Percentiles rank a stretch among this genome's conserved stretches.
phyloP scores from a whole-genome alignment of 2,797 vertebrate genomes.

The Tiaroga cobitis region DNA sequence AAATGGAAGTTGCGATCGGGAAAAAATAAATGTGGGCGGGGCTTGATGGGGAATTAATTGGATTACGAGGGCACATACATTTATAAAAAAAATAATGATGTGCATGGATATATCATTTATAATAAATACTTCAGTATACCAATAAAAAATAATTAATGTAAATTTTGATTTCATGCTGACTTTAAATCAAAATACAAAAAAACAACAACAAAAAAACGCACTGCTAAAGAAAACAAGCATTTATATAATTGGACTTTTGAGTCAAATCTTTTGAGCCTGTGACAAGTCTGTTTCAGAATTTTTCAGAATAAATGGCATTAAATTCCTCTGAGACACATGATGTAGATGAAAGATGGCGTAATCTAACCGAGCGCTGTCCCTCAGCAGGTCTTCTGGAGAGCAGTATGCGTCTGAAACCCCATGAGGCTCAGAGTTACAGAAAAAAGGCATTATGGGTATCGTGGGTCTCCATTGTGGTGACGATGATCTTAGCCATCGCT shows the following conservation, averaged over 20 bases:
- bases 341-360: neutral
- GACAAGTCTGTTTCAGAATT: neutral
- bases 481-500: conserved; percentile 89
- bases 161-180: neutral
- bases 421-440: conserved; percentile 96
- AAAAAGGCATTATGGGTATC: conserved; percentile 98
- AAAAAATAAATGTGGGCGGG: neutral
- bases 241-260: neutral
- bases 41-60: neutral
- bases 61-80: neutral
- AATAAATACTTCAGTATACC: neutral
- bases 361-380: conserved; percentile 38
- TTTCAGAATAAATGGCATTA: neutral
- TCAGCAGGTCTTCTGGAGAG: conserved; percentile 94
- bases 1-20: neutral
- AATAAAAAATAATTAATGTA: too few relatives aligned
- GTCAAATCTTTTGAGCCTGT: neutral
- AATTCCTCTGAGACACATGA: neutral
- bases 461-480: conserved; percentile 92
- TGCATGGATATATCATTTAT: neutral
- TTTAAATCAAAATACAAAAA: neutral
- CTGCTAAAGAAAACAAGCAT: neutral
- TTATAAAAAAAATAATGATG: neutral
- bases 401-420: conserved; percentile 96
- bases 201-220: neutral